Evolutionary conservation across 1,140 invertebrate species (phyloP).

Genomic region (Lycorma delicatula): DNA sequence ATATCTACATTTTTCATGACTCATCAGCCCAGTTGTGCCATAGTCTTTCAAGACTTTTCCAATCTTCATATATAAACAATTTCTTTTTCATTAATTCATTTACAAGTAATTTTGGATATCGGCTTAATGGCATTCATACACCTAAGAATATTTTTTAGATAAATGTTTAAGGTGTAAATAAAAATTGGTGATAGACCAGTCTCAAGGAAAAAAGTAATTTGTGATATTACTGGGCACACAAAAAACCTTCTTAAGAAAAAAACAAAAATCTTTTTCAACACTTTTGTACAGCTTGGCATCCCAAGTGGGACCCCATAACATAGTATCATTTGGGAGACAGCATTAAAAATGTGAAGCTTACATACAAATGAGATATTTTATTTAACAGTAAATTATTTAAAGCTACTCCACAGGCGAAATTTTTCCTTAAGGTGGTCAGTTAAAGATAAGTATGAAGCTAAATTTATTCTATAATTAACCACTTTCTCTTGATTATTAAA

Average conservation of each 20-base stretch:
- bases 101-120: too few relatives aligned
- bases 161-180: neutral
- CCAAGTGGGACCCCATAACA: neutral
- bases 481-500: neutral
- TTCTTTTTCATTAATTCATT: too few relatives aligned
- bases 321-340: neutral
- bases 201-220: neutral
- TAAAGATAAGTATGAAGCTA: neutral
- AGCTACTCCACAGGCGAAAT: neutral
- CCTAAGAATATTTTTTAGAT: too few relatives aligned
- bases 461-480: too few relatives aligned
- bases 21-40: too few relatives aligned
- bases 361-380: neutral
- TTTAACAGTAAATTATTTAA: neutral
- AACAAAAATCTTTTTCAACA: neutral
- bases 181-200: neutral
- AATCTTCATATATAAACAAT: too few relatives aligned
- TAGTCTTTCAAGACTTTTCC: too few relatives aligned
- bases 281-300: neutral
- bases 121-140: too few relatives aligned
- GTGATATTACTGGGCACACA: neutral
- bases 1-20: too few relatives aligned
- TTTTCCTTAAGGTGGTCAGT: neutral
- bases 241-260: neutral
- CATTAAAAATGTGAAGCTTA: neutral